phyloP scores from a whole-genome alignment of 2,888 invertebrate species.

The Drosophila kambysellisi region DNA sequence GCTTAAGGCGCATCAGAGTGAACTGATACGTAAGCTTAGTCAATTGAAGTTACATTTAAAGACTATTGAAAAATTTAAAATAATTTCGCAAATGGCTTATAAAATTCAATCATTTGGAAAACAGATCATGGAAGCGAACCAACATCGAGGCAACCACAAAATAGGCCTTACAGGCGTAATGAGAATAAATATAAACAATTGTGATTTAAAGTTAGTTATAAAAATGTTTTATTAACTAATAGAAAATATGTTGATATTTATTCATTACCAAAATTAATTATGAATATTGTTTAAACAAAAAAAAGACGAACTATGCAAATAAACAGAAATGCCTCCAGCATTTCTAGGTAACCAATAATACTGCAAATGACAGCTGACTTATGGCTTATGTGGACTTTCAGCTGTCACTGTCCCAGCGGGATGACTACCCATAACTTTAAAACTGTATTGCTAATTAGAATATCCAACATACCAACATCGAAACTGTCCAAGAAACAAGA shows the following conservation, averaged over 20 bases:
- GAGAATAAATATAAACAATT: background rate
- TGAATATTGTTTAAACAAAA: conserved; percentile 17
- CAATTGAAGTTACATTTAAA: conserved; percentile 57
- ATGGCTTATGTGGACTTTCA: conserved; percentile 51
- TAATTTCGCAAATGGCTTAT: conserved; percentile 51
- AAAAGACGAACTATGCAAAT: conserved; percentile 28
- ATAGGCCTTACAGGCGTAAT: background rate
- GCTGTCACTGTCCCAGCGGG: conserved; percentile 66
- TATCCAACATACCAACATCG: conserved; percentile 34
- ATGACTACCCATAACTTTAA: conserved; percentile 24
- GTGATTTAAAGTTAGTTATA: background rate
- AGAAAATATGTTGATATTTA: conserved; percentile 1
- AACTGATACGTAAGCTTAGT: conserved; percentile 66
- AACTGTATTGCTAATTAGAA: conserved; percentile 64
- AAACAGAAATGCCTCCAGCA: conserved; percentile 14
- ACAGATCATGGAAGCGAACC: conserved; percentile 10
- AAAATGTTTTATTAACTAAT: background rate
- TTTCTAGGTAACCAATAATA: background rate
- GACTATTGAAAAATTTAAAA: conserved; percentile 42
- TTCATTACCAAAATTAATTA: conserved; percentile 24
- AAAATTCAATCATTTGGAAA: conserved; percentile 29
- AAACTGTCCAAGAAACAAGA: conserved; percentile 24
- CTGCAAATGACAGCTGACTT: conserved; percentile 35
- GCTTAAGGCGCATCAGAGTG: conserved; percentile 73
- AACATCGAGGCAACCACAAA: background rate